Evolutionary conservation across 2,888 invertebrate species (phyloP).

Genomic region (Ophion ventricosus): DNA sequence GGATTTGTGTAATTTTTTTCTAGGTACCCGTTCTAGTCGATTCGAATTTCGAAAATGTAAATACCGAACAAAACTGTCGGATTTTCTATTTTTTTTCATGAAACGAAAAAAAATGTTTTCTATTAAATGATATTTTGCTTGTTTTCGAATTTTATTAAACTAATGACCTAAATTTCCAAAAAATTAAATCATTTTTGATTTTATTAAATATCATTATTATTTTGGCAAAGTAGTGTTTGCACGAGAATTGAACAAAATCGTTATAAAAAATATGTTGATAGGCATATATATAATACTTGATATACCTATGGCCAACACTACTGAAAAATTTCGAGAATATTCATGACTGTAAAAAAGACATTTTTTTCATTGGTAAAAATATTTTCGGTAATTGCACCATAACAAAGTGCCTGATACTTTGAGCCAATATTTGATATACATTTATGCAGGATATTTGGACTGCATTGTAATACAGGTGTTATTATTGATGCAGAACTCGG

Average conservation of each 20-base stretch:
- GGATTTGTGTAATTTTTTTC: background rate
- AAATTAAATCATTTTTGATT: background rate
- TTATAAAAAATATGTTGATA: background rate
- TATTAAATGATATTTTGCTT: background rate
- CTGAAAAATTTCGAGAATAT: background rate
- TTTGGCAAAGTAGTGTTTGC: background rate
- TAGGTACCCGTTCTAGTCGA: background rate
- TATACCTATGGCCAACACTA: background rate
- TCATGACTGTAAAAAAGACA: background rate
- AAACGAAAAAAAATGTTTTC: background rate
- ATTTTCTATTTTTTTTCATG: background rate
- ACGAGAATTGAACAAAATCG: background rate
- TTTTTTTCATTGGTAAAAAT: background rate
- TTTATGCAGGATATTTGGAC: constrained; percentile 41
- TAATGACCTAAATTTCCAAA: background rate
- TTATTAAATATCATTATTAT: background rate
- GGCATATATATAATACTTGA: background rate
- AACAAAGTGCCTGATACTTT: background rate
- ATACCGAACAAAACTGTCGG: background rate
- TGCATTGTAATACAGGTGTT: constrained; percentile 61
- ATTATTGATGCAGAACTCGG: constrained; percentile 48
- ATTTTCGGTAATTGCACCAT: background rate
- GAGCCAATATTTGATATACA: background rate
- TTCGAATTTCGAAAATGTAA: background rate
- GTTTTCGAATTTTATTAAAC: background rate